These are phyloP conservation scores for Lycorma delicatula DNA, from an alignment of 1,140 invertebrate species.

Conservation along the genomic window DNA sequence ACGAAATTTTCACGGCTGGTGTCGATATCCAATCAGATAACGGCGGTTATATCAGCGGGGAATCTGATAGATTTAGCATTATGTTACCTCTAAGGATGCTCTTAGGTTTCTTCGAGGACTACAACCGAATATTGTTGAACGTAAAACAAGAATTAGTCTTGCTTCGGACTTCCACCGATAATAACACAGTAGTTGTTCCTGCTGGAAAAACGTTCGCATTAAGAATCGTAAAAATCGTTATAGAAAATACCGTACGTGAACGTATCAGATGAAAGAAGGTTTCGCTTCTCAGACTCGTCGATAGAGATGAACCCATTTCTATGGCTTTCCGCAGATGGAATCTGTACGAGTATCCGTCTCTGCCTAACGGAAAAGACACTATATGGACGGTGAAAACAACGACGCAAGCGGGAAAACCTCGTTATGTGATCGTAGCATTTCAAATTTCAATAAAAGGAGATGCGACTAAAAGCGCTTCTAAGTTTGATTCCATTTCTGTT, in stretches of 20 bases:
- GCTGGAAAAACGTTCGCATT: conserved; percentile 20
- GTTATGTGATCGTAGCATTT: conserved; percentile 27
- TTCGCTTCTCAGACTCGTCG: conserved; percentile 19
- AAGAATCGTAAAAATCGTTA: conserved; percentile 27
- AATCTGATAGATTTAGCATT: conserved; percentile 30
- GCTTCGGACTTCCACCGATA: conserved; percentile 31
- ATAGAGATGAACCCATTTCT: conserved; percentile 24
- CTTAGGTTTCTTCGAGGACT: conserved; percentile 41
- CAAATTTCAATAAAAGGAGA: conserved; percentile 25
- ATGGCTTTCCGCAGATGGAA: conserved; percentile 36
- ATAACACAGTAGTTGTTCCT: conserved; percentile 11
- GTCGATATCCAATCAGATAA: too few species aligned
- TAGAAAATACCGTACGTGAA: conserved; percentile 28
- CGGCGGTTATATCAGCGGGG: neutral
- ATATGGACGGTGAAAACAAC: conserved; percentile 31
- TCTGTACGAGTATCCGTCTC: conserved; percentile 34
- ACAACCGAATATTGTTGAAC: conserved; percentile 39
- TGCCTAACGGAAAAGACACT: conserved; percentile 29
- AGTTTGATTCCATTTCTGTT: conserved; percentile 29
- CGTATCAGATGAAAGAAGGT: conserved; percentile 21
- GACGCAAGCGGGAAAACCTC: conserved; percentile 30
- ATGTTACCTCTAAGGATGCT: conserved; percentile 36
- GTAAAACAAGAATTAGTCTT: conserved; percentile 40
- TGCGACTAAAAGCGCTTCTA: conserved; percentile 9
- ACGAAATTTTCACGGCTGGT: conserved; percentile 28